Percentiles rank a stretch among this genome's conserved stretches.
Evolutionary conservation across 64 coral and sea anemone genomes (phyloP).

Genomic region (Montipora capricornis): DNA sequence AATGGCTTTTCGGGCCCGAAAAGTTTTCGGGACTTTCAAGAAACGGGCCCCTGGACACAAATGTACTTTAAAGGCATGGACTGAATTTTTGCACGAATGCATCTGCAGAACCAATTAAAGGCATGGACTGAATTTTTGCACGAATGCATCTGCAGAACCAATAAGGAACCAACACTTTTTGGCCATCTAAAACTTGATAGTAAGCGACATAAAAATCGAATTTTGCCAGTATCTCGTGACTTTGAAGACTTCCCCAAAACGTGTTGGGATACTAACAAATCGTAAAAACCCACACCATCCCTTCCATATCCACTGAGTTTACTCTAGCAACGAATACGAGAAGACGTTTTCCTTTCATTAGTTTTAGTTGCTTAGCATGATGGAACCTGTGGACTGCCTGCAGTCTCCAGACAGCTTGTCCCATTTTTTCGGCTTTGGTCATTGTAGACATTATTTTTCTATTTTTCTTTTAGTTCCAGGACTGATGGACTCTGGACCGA

Average conservation of each 20-base stretch:
- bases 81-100: background rate
- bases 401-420: background rate
- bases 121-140: background rate
- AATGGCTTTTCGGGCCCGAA: no score
- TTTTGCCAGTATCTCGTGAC: no score
- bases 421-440: background rate
- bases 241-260: no score
- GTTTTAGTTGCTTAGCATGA: background rate
- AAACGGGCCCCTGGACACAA: no score
- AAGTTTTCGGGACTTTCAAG: no score
- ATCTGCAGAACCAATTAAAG: background rate
- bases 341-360: constrained; percentile 49
- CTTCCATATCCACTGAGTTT: background rate
- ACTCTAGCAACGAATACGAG: background rate
- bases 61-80: background rate
- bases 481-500: constrained; percentile 35
- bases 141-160: background rate
- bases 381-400: background rate
- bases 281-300: no score
- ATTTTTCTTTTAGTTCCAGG: constrained; percentile 16
- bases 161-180: background rate
- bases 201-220: background rate
- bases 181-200: background rate
- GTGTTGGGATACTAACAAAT: no score
- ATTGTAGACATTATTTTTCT: background rate